Conservation (phyloP, 2,113 vertebrate species). For the Dendrocopos noguchii region DNA sequence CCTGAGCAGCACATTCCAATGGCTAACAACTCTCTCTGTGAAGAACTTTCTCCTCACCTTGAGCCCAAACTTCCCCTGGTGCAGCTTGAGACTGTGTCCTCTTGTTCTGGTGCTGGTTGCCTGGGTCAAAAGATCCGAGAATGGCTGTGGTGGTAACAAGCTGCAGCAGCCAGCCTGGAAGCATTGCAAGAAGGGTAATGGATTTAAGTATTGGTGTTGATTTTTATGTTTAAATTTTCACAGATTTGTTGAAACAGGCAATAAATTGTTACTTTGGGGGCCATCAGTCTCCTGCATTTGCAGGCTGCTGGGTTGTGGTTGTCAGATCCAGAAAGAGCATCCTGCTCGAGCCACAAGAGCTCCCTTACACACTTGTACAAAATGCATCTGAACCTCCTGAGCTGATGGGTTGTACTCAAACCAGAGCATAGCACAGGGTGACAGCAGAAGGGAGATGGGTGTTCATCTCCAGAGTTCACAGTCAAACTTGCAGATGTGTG, state of each 20-base stretch:
- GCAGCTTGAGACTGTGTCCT: too few species aligned
- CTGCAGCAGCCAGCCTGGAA: background rate
- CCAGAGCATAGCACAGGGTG: accelerated
- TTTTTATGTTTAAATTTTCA: background rate
- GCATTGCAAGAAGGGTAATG: background rate
- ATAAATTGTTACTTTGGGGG: background rate
- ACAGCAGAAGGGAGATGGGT: background rate
- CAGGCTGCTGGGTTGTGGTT: background rate
- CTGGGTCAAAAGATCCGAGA: background rate
- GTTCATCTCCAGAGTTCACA: background rate
- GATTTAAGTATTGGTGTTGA: background rate
- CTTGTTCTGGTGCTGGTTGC: too few species aligned
- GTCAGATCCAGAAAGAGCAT: background rate
- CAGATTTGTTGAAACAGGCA: background rate
- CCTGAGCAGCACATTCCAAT: too few species aligned
- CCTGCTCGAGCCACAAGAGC: background rate
- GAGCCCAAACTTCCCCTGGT: too few species aligned
- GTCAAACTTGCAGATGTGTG: background rate
- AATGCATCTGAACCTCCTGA: background rate
- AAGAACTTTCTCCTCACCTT: too few species aligned
- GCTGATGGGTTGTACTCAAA: background rate
- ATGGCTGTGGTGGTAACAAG: background rate
- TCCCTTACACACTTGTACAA: background rate
- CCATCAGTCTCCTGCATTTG: accelerated
- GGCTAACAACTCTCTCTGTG: too few species aligned